A percentile compares a stretch with the other conserved stretches of the same genome.
Conservation (phyloP, 2,888 invertebrate genomes). For the Hesperia comma region DNA sequence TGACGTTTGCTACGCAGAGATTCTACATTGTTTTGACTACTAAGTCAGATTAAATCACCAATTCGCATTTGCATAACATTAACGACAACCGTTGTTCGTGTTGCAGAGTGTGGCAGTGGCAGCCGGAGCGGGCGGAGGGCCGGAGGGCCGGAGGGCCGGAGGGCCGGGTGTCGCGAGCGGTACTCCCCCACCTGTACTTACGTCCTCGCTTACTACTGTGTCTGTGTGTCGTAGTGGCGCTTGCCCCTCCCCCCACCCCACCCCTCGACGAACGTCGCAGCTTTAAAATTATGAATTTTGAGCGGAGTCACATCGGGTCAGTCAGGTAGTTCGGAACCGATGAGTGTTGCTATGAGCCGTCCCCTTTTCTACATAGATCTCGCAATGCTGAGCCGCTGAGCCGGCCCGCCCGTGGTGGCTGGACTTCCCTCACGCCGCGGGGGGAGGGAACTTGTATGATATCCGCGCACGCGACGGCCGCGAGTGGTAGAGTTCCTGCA, state of each 20-base stretch:
- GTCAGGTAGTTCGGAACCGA: conserved; percentile 19
- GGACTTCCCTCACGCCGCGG: conserved; percentile 21
- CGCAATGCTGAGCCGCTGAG: conserved; percentile 28
- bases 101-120: conserved; percentile 12
- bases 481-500: conserved; percentile 51
- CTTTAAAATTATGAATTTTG: no score
- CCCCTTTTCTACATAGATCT: conserved; percentile 31
- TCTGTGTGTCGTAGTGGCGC: conserved; percentile 37
- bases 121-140: conserved; percentile 14
- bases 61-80: no score
- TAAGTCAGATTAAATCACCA: no score
- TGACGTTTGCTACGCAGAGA: no score
- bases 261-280: conserved; percentile 2
- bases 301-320: neutral
- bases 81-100: neutral
- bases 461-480: conserved; percentile 4
- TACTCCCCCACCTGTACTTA: conserved; percentile 25
- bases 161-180: conserved; percentile 13
- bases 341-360: conserved; percentile 32
- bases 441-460: conserved; percentile 2
- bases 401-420: conserved; percentile 32
- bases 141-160: conserved; percentile 16
- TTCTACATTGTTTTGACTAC: no score
- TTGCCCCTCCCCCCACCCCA: conserved; percentile 27
- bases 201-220: conserved; percentile 25